A percentile compares a stretch with the other conserved stretches of the same genome.
These are phyloP conservation scores for Amphipoea lucens DNA, from an alignment of 2,888 invertebrate genomes.

Conservation along the genomic window DNA sequence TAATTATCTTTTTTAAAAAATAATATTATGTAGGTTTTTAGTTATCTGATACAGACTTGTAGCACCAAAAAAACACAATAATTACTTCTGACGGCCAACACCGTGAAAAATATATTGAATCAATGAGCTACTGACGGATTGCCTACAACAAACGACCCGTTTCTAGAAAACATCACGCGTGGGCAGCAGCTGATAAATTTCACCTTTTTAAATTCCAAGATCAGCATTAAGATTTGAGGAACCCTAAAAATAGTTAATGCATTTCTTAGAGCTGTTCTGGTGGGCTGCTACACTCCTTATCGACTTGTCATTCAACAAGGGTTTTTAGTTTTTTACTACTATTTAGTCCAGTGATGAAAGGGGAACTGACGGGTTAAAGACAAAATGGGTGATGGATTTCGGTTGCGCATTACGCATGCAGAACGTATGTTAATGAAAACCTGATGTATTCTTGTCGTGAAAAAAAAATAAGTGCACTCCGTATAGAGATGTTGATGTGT, in stretches of 20 bases:
- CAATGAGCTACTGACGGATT: constrained; percentile 34
- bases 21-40: not conserved
- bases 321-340: constrained; percentile 76
- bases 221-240: constrained; percentile 65
- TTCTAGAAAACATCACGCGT: constrained; percentile 47
- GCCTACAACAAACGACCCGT: constrained; percentile 15
- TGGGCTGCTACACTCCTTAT: constrained; percentile 79
- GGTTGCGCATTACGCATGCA: constrained; percentile 56
- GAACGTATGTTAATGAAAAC: constrained; percentile 41
- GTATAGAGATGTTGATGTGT: constrained; percentile 45
- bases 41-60: not conserved
- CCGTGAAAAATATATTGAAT: constrained; percentile 5
- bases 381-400: constrained; percentile 61
- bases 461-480: constrained; percentile 48
- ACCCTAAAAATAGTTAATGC: constrained; percentile 82
- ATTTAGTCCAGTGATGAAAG: constrained; percentile 66
- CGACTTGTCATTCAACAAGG: constrained; percentile 82
- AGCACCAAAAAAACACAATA: constrained; percentile 9
- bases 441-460: constrained; percentile 40
- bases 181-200: constrained; percentile 58
- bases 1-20: not conserved
- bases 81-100: not conserved
- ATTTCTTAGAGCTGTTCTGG: constrained; percentile 82
- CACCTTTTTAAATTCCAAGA: constrained; percentile 65
- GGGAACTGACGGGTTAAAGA: constrained; percentile 62